Evolutionary conservation across 2,797 vertebrate genomes (phyloP).

Genomic region (Choloepus didactylus): DNA sequence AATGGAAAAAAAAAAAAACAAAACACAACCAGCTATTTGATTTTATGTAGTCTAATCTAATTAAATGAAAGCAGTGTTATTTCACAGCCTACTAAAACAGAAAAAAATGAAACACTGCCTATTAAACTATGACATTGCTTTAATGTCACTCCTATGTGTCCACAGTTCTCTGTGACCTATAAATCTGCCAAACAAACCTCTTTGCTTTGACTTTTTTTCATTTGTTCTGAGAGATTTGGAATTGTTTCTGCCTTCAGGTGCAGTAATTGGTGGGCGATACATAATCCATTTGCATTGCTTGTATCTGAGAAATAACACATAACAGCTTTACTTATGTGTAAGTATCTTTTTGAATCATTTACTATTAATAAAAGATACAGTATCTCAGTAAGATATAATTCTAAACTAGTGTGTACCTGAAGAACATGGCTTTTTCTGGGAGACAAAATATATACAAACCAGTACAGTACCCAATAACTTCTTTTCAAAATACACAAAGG

Average conservation of each 20-base stretch:
- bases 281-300: not conserved
- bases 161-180: conserved; percentile 25
- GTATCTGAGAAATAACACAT: not conserved
- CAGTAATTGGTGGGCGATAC: not conserved
- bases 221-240: not conserved
- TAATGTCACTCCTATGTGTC: not conserved
- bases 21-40: too few species aligned
- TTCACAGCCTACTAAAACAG: not conserved
- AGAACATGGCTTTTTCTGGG: too few species aligned
- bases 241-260: not conserved
- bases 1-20: too few species aligned
- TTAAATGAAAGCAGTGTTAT: conserved; percentile 18
- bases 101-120: conserved; percentile 2
- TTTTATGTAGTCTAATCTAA: too few species aligned
- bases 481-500: not conserved
- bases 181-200: not conserved
- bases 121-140: not conserved
- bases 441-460: too few species aligned
- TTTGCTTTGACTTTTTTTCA: conserved; percentile 23
- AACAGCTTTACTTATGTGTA: not conserved
- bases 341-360: not conserved
- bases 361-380: not conserved
- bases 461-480: not conserved
- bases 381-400: not conserved
- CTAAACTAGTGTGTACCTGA: not conserved